Percentiles rank a stretch among this genome's conserved stretches.
Conservation (phyloP, 1,140 invertebrate species). For the Periplaneta americana region DNA sequence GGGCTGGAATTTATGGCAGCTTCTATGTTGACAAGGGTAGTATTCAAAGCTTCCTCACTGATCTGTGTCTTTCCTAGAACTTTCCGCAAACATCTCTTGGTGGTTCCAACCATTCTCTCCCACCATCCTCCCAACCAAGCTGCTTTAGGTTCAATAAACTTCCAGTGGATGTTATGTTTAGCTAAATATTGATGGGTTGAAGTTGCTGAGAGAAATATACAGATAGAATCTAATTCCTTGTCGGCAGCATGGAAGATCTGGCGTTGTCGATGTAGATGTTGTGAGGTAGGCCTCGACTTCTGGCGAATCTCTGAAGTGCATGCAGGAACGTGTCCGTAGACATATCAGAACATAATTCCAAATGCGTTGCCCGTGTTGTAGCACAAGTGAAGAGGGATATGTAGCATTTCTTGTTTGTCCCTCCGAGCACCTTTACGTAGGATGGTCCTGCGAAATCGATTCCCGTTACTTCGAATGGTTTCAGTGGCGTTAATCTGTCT, state of each 20-base stretch:
- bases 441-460: conserved; percentile 11
- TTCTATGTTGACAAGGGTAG: neutral
- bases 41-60: neutral
- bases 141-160: neutral
- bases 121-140: neutral
- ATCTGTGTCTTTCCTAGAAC: neutral
- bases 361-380: conserved; percentile 25
- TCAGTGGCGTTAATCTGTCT: neutral
- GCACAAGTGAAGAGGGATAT: conserved; percentile 19
- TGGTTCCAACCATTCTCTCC: neutral
- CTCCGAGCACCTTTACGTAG: neutral
- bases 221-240: neutral
- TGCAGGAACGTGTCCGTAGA: conserved; percentile 23
- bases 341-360: conserved; percentile 28
- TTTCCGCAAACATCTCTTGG: neutral
- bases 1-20: neutral
- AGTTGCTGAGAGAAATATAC: neutral
- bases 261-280: conserved; percentile 20
- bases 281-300: conserved; percentile 26
- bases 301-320: conserved; percentile 30
- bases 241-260: neutral
- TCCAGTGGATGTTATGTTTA: neutral
- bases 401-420: neutral
- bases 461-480: neutral
- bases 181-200: conserved; percentile 1